Evolutionary conservation across 2,797 vertebrate species (phyloP), one percentile per base, ranked within the genome.

Genomic region (Cyclura pinguis): DNA sequence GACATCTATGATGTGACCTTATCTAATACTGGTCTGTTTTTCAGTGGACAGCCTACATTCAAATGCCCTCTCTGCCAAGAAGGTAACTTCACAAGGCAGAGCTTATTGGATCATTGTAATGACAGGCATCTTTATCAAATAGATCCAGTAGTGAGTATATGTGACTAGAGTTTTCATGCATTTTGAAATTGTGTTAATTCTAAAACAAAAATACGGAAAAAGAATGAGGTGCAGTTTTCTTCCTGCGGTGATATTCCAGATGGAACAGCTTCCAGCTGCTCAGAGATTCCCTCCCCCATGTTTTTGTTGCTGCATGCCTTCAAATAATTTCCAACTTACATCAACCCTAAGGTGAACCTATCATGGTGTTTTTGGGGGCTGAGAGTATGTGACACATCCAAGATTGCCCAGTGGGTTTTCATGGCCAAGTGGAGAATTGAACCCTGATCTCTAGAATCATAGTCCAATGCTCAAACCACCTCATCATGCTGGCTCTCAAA

Each of bases 21-120:
- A 12, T 80, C 3, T 92, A 2, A 94, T 94, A 94, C 95, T 20
- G 91, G 80, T 96, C 96, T 96, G 78, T 96, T 50, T 97, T 96
- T 88, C 92, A 97, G 97, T 94, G 95, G 94, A 85, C 97, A 97
- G 88, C 96, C 97, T 85, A 97, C 96, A 64, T 98, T 97, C 96
- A 97, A 97, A 94, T 98, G 97, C 91, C 97, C 98, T 38, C 95
- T 98, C 90, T 98, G 97, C 94, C 97, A 97, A 94, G 97, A 97
- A 95, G 96, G 94, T 91, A 97, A 97, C 95, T 97, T 97, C 93
- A 97, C 97, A 82, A 97, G 97, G 85, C 97, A 97, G 9, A 96
- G 94, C 83, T 96, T 98, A 94, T 90, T 98, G 95, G 96, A 97
- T 96, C 97, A 97, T 88, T 98, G 97, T 96, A 97, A 97, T 92